Base-by-base conservation (phyloP, 2,797 vertebrate genomes). In the Zenarchopterus dispar region DNA sequence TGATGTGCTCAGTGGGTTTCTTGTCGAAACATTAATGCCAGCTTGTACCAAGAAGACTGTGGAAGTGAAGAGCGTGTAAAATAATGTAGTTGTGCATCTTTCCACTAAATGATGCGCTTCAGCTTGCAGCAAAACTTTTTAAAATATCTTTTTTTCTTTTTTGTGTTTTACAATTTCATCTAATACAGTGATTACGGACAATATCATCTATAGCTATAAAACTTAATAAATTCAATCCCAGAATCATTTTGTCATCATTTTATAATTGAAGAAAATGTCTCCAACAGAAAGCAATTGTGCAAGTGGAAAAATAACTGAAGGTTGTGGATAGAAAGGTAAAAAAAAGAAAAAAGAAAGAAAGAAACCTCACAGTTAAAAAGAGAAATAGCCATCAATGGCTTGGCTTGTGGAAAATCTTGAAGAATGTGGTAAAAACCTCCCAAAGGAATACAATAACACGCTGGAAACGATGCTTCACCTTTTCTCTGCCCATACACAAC, bases 351-450 rank as follows among this genome's bases (percentile, higher is more conserved):
- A 9, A n/a, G 33, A 16, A 19, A 23, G 24, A 48, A 17, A 46
- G 3, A 9, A 21, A 6, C 10, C 41, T 18, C 10, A 23, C 33
- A 52, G 28, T n/a, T 22, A 44, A 22, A 28, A 49, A 63, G 46
- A 49, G 8, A 17, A 19, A 56, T 21, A 26, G 61, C 7, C 21
- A 5, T 43, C 2, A 6, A 55, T 45, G 21, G 16, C 43, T 11
- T 45, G 21, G 16, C 43, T 11, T 39, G 7, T 33, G 49, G 16
- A 23, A 21, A 19, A 46, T 31, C 11, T 33, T 33, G 21, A 26
- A 10, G 52, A 62, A 56, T 31, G 36, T 47, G 47, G 24, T 36
- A 24, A 61, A 21, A 69, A 19, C 16, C 10, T 44, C 33, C 47
- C 13, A 26, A 17, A 16, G 6, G 4, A 18, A 26, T 36, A 1